Base-by-base conservation (phyloP, 2,797 vertebrate genomes). In the Sebastes itinus region DNA sequence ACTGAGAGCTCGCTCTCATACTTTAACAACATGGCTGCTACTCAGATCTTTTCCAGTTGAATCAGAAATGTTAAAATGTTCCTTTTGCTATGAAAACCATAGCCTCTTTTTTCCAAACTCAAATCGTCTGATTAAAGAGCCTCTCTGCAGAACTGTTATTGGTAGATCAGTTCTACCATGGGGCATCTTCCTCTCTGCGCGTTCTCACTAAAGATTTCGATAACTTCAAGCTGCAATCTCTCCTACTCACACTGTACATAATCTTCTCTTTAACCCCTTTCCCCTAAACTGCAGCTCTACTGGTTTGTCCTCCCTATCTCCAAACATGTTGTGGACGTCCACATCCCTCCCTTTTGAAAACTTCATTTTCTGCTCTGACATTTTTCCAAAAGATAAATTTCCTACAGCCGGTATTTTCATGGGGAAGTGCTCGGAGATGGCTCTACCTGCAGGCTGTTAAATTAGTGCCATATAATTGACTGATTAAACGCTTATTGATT, bases 401-500 rank as follows among this genome's bases (percentile, higher is more conserved):
- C 87, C 82, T 85, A 92, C 83, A 81, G 87, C 87, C 84, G 81
- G 87, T 91, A 89, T 94, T 95, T 95, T 94, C 87, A 93, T 72
- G 87, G 91, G 79, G 86, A 92, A 89, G 86, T 80, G 87, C 88
- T 92, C 75, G 1, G 84, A 78, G 81, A 94, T 86, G 85, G 90
- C 89, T 89, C 82, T 91, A 94, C 94, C 92, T 94, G 87, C 92
- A 93, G 92, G 94, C 92, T 89, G 92, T 94, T 94, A 95, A 95
- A 94, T 94, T 92, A 93, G 93, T 88, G 89, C 88, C 90, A 90
- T 93, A 92, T 95, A 95, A 95, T 94, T 94, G 93, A 93, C 94
- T 94, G 94, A 96, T 96, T 94, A 95, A 96, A 95, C 89, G 87
- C 93, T 90, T 95, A 95, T 95, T 95, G 95, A 96, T 95, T 92